A percentile compares a stretch with the other conserved stretches of the same genome.
Evolutionary conservation across 2,797 vertebrate species (phyloP).

Genomic region (Arctocebus calabarensis): DNA sequence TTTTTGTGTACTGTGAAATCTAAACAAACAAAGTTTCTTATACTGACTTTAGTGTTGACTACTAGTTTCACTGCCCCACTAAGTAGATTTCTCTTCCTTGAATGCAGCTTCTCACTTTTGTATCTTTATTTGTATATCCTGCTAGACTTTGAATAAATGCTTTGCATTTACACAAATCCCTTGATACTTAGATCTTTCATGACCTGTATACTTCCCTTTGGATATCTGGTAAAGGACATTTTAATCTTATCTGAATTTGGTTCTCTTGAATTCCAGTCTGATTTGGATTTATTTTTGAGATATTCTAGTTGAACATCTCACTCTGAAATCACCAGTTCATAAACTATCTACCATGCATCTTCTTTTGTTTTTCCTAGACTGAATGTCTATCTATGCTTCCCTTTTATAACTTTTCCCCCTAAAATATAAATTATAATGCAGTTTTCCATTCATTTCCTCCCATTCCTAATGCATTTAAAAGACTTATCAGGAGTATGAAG

Average conservation of each 20-base stretch:
- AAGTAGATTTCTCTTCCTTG: not conserved
- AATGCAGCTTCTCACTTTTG: not conserved
- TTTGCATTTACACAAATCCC: no score
- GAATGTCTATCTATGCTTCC: not conserved
- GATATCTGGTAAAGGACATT: not conserved
- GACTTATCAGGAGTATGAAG: not conserved
- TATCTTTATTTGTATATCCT: not conserved
- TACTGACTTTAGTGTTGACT: not conserved
- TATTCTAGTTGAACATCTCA: not conserved
- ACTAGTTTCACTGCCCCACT: not conserved
- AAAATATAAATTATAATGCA: not conserved
- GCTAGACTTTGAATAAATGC: not conserved
- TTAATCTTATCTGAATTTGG: not conserved
- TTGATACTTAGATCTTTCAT: not conserved
- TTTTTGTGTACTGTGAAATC: not conserved
- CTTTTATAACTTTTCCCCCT: not conserved
- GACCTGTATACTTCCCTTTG: not conserved
- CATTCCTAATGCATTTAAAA: not conserved
- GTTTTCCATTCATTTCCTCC: not conserved
- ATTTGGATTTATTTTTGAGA: not conserved
- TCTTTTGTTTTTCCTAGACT: not conserved
- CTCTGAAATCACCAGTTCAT: not conserved
- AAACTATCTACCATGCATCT: not conserved
- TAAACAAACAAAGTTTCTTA: not conserved
- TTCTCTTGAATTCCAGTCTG: not conserved